Conservation (phyloP, 2,797 vertebrate genomes). For the Threskiornis aethiopicus region DNA sequence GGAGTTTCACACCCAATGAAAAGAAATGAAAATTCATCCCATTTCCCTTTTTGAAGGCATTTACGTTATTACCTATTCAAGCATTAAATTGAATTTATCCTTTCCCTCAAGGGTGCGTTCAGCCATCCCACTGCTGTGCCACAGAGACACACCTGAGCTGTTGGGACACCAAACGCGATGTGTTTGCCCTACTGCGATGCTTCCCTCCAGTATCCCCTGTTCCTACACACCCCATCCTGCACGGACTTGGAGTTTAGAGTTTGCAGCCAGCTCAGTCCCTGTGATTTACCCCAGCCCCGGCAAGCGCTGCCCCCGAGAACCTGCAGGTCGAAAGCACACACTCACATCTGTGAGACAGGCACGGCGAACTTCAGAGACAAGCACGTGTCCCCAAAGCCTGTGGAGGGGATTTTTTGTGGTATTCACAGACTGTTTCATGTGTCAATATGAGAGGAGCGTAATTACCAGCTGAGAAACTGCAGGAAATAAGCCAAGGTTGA, state of each 20-base stretch:
- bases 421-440: conserved; percentile 11
- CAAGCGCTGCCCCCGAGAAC: rapidly evolving
- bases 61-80: background rate
- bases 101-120: background rate
- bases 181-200: rapidly evolving
- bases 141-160: background rate
- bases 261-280: background rate
- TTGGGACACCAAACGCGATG: rapidly evolving
- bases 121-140: background rate
- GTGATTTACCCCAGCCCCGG: background rate
- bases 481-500: conserved; percentile 58
- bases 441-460: background rate
- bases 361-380: background rate
- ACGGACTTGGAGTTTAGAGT: background rate
- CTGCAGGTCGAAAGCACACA: background rate
- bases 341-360: background rate
- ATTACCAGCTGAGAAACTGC: conserved; percentile 48
- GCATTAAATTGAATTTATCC: conserved; percentile 12
- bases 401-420: conserved; percentile 6
- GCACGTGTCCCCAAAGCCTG: background rate
- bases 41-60: background rate
- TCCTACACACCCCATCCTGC: background rate
- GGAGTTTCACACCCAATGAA: background rate
- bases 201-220: background rate
- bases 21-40: background rate